Base-by-base conservation (phyloP, 2,888 invertebrate genomes). In the Sicus ferrugineus region DNA sequence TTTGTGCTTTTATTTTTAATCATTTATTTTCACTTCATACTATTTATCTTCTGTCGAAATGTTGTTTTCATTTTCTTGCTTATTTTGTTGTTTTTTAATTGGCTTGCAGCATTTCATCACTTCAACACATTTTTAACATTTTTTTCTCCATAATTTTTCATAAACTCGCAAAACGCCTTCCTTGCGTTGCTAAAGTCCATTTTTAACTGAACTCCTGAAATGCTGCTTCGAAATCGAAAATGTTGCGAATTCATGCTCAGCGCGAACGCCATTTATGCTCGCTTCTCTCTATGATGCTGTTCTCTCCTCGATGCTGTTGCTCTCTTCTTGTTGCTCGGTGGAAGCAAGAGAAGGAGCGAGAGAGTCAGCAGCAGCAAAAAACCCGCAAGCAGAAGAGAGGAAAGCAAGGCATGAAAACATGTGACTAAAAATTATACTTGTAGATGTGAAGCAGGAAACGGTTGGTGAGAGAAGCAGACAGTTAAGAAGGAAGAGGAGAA, bases 121-220 rank as follows among this genome's bases (percentile, higher is more conserved):
- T 52, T 58, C 28, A 67, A 34, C 58, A 46, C 34, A 52, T 54
- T 34, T 28, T 69, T 56, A 52, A 72, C 71, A 69, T 72, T 68
- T 65, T 64, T 48, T 50, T 61, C 16, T 52, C n/a, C n/a, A n/a
- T 50, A 64, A 58, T 63, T 74, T 74, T 68, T 63, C 73, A 70
- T 69, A 73, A 69, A 56, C 28, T 30, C 42, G 58, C 14, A 46
- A 6, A 23, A 38, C 1, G 21, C n/a, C 14, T 34, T 56, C 54
- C 66, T 64, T 16, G 16, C 81, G 42, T 30, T 81, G 81, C 80
- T 81, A 77, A 83, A 82, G 84, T 84, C 84, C 84, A 84, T 83
- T 83, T 84, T 81, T 79, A 80, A 84, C 84, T 84, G 81, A 76
- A 77, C 76, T 69, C 71, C 71, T 71, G 68, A 64, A 64, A 64